Base-by-base conservation (phyloP, 2,113 vertebrate genomes). In the Salvelinus alpinus region DNA sequence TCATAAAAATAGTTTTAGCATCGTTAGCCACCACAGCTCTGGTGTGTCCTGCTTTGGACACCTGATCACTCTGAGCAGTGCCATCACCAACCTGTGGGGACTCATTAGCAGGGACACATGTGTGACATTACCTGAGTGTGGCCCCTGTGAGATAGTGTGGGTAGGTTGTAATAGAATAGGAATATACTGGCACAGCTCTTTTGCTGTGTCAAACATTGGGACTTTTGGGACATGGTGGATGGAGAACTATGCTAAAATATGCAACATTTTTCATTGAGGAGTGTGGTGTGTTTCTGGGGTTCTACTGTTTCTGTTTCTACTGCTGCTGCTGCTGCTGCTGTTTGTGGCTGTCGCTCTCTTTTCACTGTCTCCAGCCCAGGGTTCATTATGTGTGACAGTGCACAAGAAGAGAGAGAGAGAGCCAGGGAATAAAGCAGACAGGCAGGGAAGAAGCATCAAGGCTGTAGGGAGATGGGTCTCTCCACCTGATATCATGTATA, bases 211-310 rank as follows among this genome's bases (percentile, higher is more conserved):
- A 78, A 83, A 78, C 78, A 76, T 20, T 76, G 6, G 13, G 79
- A 14, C 70, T 25, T 6, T 4, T 44, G 5, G 64, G 64, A 20
- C 47, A 72, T 8, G 34, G 51, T 67, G 48, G 65, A 22, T 24
- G 1, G 22, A 72, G 76, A 75, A 91, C 91, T 92, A 92, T 93
- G 88, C 87, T 90, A 91, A 94, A 90, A 92, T 91, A 90, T 92
- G 86, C 85, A 85, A 25, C 74, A 64, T 79, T 87, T 85, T 85
- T 78, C 81, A 80, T 81, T 76, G 79, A 78, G 79, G 75, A 34
- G 27, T 68, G 31, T 68, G 18, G 81, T 84, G 82, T 70, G 57
- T 62, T 62, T n/a, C 83, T 76, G 87, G 81, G 74, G 83, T 74
- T 80, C 68, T 77, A 82, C 80, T 86, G 84, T 84, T 91, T 78